Conservation (phyloP, 2,113 vertebrate genomes). For the Melanocharis versteri region DNA sequence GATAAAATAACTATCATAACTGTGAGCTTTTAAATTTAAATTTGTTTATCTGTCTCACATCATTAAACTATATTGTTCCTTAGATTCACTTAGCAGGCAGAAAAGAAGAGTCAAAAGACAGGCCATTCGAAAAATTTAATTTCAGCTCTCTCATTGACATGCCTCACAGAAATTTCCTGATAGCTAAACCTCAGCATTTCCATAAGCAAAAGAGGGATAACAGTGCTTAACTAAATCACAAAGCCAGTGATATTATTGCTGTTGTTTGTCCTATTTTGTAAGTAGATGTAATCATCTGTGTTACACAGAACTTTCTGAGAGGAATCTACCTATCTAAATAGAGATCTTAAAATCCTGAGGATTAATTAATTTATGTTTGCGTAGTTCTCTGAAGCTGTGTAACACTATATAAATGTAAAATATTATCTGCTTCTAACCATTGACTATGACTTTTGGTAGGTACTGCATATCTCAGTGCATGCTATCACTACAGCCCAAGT, state of each 20-base stretch:
- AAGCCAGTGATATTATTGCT: neutral
- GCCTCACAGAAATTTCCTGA: neutral
- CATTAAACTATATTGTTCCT: neutral
- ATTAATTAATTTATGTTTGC: slow-evolving; percentile 42
- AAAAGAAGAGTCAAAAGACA: neutral
- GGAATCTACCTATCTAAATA: neutral
- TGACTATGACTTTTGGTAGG: neutral
- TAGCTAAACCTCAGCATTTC: neutral
- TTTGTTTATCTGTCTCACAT: neutral
- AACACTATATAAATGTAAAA: neutral
- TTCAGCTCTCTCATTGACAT: neutral
- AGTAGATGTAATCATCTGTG: neutral
- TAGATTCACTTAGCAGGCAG: neutral
- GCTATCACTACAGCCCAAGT: neutral
- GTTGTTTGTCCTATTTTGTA: slow-evolving; percentile 32
- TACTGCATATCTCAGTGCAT: neutral
- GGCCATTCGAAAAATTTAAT: neutral
- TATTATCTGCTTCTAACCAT: neutral
- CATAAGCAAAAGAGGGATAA: neutral
- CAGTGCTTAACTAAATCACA: neutral
- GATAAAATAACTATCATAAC: neutral
- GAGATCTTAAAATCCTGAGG: slow-evolving; percentile 27
- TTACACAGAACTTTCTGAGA: neutral
- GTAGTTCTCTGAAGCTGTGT: slow-evolving; percentile 1
- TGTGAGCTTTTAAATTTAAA: neutral